phyloP scores from a whole-genome alignment of 1,140 invertebrate genomes.

The Dendroctonus valens region DNA sequence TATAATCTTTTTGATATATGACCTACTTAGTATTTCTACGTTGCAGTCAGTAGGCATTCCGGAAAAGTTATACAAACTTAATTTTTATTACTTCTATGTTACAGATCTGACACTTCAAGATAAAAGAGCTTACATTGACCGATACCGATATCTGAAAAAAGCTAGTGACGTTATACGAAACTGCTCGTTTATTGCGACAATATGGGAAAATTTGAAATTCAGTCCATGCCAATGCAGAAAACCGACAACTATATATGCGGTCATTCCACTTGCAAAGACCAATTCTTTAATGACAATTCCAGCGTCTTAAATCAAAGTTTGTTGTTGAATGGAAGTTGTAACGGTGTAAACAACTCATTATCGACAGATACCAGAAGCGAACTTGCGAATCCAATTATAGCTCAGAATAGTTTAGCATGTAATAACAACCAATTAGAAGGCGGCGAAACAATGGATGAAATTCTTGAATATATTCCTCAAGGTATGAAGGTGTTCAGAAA shows the following conservation, averaged over 20 bases:
- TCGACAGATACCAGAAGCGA: neutral
- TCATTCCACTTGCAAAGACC: slow-evolving; percentile 29
- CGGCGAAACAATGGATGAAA: slow-evolving; percentile 29
- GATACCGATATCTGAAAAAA: slow-evolving; percentile 3
- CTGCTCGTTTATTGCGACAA: slow-evolving; percentile 14
- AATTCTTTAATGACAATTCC: slow-evolving; percentile 21
- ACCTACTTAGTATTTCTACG: neutral
- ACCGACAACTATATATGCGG: slow-evolving; percentile 30
- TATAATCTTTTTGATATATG: slow-evolving; percentile 12
- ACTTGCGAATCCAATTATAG: neutral
- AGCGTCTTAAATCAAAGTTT: slow-evolving; percentile 2
- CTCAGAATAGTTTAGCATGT: slow-evolving; percentile 5
- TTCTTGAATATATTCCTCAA: slow-evolving; percentile 31
- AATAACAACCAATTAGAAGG: slow-evolving; percentile 4
- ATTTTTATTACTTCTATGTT: slow-evolving; percentile 20
- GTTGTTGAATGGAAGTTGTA: neutral
- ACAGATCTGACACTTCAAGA: slow-evolving; percentile 23
- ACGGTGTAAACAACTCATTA: slow-evolving; percentile 2
- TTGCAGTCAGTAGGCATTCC: neutral
- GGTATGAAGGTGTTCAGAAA: slow-evolving; percentile 52
- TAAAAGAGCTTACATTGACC: slow-evolving; percentile 20
- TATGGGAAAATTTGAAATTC: slow-evolving; percentile 42
- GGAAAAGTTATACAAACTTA: neutral
- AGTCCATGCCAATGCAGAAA: slow-evolving; percentile 39
- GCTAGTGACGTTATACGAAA: slow-evolving; percentile 5